Conservation (phyloP, 2,113 vertebrate species). For the Pelusios castaneus region DNA sequence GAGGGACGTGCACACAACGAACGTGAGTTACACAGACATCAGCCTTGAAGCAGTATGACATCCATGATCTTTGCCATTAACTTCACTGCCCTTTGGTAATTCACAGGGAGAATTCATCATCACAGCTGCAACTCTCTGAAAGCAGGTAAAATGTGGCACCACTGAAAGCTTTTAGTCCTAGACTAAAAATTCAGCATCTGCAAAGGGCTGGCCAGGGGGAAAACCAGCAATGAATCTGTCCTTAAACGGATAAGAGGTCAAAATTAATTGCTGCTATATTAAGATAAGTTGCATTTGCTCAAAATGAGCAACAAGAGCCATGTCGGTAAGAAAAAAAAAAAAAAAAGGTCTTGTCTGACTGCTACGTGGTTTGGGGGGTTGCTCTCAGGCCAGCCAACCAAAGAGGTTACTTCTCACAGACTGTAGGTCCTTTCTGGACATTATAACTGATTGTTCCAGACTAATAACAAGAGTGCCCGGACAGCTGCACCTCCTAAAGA, state of each 20-base stretch:
- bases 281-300: background rate
- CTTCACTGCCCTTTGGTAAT: background rate
- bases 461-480: background rate
- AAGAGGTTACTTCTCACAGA: background rate
- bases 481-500: background rate
- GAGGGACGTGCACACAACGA: background rate
- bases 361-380: background rate
- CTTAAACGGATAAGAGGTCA: background rate
- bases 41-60: background rate
- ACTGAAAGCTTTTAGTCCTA: background rate
- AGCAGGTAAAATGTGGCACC: background rate
- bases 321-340: background rate
- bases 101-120: background rate
- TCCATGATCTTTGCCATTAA: background rate
- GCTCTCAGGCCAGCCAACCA: background rate
- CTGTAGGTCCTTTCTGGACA: background rate
- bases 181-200: background rate
- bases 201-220: background rate
- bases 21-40: background rate
- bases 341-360: background rate
- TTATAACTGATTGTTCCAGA: background rate
- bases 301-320: accelerated
- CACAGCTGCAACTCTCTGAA: background rate
- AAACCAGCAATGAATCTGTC: background rate
- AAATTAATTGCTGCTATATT: background rate